Evolutionary conservation across 2,113 vertebrate genomes (phyloP), one percentile per base, ranked within the genome.

Genomic region (Pandion haliaetus): DNA sequence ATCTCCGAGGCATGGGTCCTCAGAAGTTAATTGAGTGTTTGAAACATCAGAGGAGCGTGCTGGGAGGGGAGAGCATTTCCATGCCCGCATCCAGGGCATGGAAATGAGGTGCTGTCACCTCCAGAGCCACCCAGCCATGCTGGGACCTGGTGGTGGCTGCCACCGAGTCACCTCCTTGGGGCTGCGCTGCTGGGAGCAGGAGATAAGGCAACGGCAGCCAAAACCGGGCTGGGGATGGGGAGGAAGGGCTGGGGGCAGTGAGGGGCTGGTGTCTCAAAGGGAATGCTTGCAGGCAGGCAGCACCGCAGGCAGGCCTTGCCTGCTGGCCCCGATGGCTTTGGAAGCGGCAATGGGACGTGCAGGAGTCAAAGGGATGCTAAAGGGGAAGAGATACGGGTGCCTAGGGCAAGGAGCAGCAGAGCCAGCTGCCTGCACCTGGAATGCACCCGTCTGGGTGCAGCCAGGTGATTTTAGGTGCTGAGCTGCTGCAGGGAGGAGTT

Each of bases 401-500:
- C 10, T 2, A 0, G 32, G 24, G 32, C 2, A 13, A 61, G 14
- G 14, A 62, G 40, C 4, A 42, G 42, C 28, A 63, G 32, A 58
- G 23, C 12, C 17, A 7, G 40, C 31, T 45, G 20, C 26, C 11
- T 38, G 52, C 36, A 14, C 31, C 40, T 3, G 7, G 32, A 24
- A 20, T 12, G 23, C 24, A 31, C 18, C 45, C 45, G 1, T 10
- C 32, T 7, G 47, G 25, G 38, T 12, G 38, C 45, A 66, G 25
- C 4, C 0, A 4, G 32, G 63, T 2, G 54, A 8, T 49, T 58
- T 38, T 2, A 9, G 54, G 71, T 7, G 5, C 21, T 2, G 19
- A 31, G 88, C 26, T 29, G 13, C 40, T 15, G 32, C 45, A 1
- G 29, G 77, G 40, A 52, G 92, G 28, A 61, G 98, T 97, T 96